Base-by-base conservation (phyloP, 2,797 vertebrate genomes). In the Tokudaia tokunoshimensis region DNA sequence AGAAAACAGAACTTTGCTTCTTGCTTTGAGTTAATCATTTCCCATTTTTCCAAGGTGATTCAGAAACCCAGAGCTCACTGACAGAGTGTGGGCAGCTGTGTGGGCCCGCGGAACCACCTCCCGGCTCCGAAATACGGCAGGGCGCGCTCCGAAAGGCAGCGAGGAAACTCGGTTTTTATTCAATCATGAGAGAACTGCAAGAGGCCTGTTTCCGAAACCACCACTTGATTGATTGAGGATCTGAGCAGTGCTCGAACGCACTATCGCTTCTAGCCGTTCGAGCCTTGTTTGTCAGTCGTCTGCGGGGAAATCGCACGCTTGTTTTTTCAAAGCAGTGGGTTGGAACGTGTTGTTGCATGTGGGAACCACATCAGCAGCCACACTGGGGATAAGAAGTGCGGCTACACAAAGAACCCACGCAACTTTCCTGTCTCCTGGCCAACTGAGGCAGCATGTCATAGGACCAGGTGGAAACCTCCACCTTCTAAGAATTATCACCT, bases 21-120 rank as follows among this genome's bases (percentile, higher is more conserved):
- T 84, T 89, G 29, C 91, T 96, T 86, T 57, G 76, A 75, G 41
- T 91, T 95, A 52, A 95, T 96, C 79, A 81, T 86, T 86, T 93
- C 52, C 61, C 75, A 76, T 91, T 96, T 97, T 76, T 80, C 88
- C 91, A 89, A 87, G 93, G 78, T 95, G 81, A 96, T 87, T 97
- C 95, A 91, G 90, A 95, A 94, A 93, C 57, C 50, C 74, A 83
- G 92, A 57, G 34, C 85, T 94, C 92, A 3, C 92, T 61, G 82
- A 37, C 20, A 76, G 31, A 6, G 17, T 12, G 57, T n/a, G 67
- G 75, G 81, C 82, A 79, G 34, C 55, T n/a, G 34, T 3, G 34
- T 52, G 55, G 84, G 93, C 37, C 78, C 14, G 20, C 8, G 41
- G 82, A 94, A 82, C 79, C 24, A 50, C 34, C 78, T 94, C 41